Evolutionary conservation across 2,113 vertebrate species (phyloP), one percentile per base, ranked within the genome.

Genomic region (Mionectes macconnelli): DNA sequence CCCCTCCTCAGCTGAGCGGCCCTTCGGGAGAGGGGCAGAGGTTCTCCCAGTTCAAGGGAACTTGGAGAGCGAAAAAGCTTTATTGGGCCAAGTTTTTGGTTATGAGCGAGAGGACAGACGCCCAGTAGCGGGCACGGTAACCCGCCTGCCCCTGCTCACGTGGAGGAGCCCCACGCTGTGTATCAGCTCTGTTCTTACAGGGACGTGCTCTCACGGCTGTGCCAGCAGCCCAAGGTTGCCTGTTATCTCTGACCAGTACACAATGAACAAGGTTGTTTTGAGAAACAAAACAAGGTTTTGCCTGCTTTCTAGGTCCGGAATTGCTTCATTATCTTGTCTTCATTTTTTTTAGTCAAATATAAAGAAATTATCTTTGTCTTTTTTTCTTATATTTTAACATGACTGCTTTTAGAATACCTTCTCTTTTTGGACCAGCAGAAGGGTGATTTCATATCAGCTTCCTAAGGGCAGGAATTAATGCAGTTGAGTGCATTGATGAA

Each of bases 101-200:
- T 20, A 2, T 9, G n/a, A 3, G 52, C 4, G 47, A 30, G 42
- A 22, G 78, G 33, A 35, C 50, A 12, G 62, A 5, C 10, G 49
- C 44, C 42, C 57, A 6, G 3, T 0, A 23, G 17, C 25, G 14
- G 74, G 16, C 68, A 23, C 9, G 10, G 8, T 6, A 10, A 5
- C 19, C 63, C 2, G 1, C 3, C 6, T 10, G 63, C 12, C 2
- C 5, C 83, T 19, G 60, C 45, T 39, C 1, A 8, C n/a, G 6
- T 15, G 0, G 4, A 21, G 7, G 44, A 49, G 55, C 64, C 45
- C 30, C 20, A 0, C 1, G 30, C 5, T 10, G 7, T 1, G 30
- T 56, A 1, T 12, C 78, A 3, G 39, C 33, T 27, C 67, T 79
- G 37, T 62, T 47, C 9, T 6, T 4, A 1, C 50, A 12, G 3